These are phyloP conservation scores for Toxotes lorentzi DNA, from an alignment of 2,797 vertebrate species.

Conservation along the genomic window DNA sequence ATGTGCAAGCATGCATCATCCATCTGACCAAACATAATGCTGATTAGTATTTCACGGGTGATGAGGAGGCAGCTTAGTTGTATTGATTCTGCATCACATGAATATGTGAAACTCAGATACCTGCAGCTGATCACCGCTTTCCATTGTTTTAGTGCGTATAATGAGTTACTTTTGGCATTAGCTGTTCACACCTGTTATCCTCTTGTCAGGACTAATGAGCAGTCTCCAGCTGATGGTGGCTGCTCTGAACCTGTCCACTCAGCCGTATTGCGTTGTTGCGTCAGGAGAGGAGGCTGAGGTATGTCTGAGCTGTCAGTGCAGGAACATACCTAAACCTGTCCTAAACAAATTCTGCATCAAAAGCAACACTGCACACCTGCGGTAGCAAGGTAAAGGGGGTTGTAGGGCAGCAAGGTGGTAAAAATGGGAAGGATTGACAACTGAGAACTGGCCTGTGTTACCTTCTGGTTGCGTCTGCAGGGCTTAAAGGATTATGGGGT, in stretches of 20 bases:
- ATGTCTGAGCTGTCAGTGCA: slow-evolving; percentile 8
- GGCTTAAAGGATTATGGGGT: slow-evolving; percentile 72
- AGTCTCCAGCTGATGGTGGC: slow-evolving; percentile 9
- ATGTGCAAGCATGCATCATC: slow-evolving; percentile 62
- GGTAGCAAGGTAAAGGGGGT: slow-evolving; percentile 6
- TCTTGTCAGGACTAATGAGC: slow-evolving; percentile 6
- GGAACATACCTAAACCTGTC: slow-evolving; percentile 29
- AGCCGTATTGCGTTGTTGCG: slow-evolving; percentile 14
- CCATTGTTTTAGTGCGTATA: background rate
- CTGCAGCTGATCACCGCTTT: background rate
- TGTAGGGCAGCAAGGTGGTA: slow-evolving; percentile 41
- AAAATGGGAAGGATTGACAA: slow-evolving; percentile 52
- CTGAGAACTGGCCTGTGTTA: background rate
- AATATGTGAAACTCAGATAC: background rate
- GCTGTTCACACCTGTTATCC: slow-evolving; percentile 25
- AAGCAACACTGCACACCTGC: slow-evolving; percentile 23
- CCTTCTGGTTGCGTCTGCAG: slow-evolving; percentile 55
- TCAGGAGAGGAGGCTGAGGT: slow-evolving; percentile 32
- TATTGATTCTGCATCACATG: background rate
- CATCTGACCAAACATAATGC: slow-evolving; percentile 56
- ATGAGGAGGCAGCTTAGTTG: background rate
- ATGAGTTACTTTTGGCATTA: slow-evolving; percentile 17
- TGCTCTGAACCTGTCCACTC: slow-evolving; percentile 13
- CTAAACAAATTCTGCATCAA: slow-evolving; percentile 14
- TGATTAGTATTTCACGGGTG: slow-evolving; percentile 46